These are phyloP conservation scores for Bellardia bayeri DNA, from an alignment of 2,888 invertebrate genomes.

Conservation along the genomic window DNA sequence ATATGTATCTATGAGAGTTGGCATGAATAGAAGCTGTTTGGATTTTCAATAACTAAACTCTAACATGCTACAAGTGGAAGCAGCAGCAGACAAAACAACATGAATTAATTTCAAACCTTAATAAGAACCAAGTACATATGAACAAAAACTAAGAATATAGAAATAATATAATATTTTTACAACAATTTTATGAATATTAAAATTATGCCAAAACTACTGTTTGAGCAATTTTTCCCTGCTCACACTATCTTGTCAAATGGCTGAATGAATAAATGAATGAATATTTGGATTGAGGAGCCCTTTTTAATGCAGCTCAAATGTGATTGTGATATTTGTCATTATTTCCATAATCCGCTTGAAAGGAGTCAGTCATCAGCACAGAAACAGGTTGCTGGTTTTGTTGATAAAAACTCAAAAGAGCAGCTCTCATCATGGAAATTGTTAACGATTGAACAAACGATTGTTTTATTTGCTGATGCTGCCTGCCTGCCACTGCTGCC, in stretches of 20 bases:
- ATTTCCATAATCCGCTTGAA: slow-evolving; percentile 68
- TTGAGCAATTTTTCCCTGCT: not conserved
- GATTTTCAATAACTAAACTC: slow-evolving; percentile 38
- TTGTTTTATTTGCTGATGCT: slow-evolving; percentile 25
- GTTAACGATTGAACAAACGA: slow-evolving; percentile 65
- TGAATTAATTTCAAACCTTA: not conserved
- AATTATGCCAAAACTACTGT: not conserved
- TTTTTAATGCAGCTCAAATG: slow-evolving; percentile 51
- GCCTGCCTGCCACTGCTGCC: not conserved
- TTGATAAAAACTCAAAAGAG: slow-evolving; percentile 55
- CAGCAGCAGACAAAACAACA: slow-evolving; percentile 18
- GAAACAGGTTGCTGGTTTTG: slow-evolving; percentile 53
- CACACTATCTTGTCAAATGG: not conserved
- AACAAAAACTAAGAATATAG: not conserved
- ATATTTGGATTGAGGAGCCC: slow-evolving; percentile 31
- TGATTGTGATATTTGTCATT: slow-evolving; percentile 48
- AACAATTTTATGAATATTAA: not conserved
- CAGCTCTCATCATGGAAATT: slow-evolving; percentile 67
- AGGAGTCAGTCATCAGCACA: slow-evolving; percentile 48
- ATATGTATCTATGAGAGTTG: not conserved
- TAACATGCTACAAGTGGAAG: slow-evolving; percentile 46
- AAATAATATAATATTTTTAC: not conserved
- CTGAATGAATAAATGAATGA: slow-evolving; percentile 38
- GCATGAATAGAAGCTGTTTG: slow-evolving; percentile 49
- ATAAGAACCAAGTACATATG: too few relatives aligned